A percentile compares a stretch with the other conserved stretches of the same genome.
phyloP scores from a whole-genome alignment of 2,797 vertebrate genomes.

The Fringilla coelebs region DNA sequence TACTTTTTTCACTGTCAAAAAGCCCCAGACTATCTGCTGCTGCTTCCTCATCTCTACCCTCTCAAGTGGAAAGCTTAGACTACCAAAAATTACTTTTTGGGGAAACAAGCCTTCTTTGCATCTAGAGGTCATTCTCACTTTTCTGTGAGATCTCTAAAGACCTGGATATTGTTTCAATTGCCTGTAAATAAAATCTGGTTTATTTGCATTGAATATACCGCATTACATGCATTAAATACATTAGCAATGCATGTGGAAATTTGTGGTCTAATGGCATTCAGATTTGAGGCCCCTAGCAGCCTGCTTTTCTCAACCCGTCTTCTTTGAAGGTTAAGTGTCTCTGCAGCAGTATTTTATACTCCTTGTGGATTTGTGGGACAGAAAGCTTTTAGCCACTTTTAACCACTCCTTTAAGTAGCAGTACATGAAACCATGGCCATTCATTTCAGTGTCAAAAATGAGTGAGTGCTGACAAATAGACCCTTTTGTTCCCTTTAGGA shows the following conservation, averaged over 20 bases:
- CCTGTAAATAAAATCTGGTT: neutral
- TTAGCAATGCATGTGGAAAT: neutral
- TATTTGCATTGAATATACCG: neutral
- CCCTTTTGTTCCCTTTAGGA: neutral
- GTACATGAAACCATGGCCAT: neutral
- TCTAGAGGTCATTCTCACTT: neutral
- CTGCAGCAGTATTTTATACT: neutral
- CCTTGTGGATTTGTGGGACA: neutral
- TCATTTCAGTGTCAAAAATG: neutral
- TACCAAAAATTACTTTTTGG: neutral
- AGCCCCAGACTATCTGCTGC: no score
- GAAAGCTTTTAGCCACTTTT: neutral
- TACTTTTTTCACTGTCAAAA: neutral
- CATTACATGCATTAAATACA: neutral
- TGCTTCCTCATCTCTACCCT: neutral
- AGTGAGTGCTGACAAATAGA: neutral
- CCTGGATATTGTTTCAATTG: neutral
- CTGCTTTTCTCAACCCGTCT: neutral
- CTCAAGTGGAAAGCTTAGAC: neutral
- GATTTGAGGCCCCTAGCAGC: neutral
- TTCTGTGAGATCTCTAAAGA: neutral
- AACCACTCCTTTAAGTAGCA: neutral
- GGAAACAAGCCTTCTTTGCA: neutral
- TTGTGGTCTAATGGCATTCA: neutral
- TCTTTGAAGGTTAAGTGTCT: neutral